A percentile compares a stretch with the other conserved stretches of the same genome.
Conservation (phyloP, 2,888 invertebrate species). For the Acleris cristana region DNA sequence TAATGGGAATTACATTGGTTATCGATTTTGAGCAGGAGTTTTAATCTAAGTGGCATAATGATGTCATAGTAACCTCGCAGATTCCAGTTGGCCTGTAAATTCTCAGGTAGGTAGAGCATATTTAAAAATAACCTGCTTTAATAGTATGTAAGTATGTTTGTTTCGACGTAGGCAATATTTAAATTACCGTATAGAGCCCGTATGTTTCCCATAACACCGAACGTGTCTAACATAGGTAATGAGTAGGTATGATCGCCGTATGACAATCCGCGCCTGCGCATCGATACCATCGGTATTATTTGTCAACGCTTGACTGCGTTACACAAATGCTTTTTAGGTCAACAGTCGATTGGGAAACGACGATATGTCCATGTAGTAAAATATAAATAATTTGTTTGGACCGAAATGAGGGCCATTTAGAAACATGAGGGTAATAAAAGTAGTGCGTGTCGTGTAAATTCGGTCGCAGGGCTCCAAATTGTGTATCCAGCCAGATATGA, state of each 20-base stretch:
- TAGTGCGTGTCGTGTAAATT: slow-evolving; percentile 80
- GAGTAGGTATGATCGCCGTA: slow-evolving; percentile 40
- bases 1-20: no score
- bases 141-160: background rate
- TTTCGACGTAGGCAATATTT: slow-evolving; percentile 16
- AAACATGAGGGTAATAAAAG: slow-evolving; percentile 84
- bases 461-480: slow-evolving; percentile 70
- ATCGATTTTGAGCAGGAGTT: no score
- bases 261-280: slow-evolving; percentile 56
- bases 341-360: slow-evolving; percentile 80
- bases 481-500: slow-evolving; percentile 57
- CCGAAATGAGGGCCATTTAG: slow-evolving; percentile 83
- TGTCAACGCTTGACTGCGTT: slow-evolving; percentile 76
- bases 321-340: slow-evolving; percentile 80
- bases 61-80: no score
- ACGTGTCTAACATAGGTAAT: slow-evolving; percentile 35
- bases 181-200: slow-evolving; percentile 18
- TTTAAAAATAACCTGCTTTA: background rate
- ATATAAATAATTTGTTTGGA: slow-evolving; percentile 82
- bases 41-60: no score
- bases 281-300: slow-evolving; percentile 71
- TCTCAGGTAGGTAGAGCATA: background rate
- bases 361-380: slow-evolving; percentile 80
- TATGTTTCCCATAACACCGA: slow-evolving; percentile 32
- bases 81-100: background rate